Evolutionary conservation across 2,888 invertebrate genomes (phyloP), one percentile per base, ranked within the genome.

Genomic region (Monochamus alternatus): DNA sequence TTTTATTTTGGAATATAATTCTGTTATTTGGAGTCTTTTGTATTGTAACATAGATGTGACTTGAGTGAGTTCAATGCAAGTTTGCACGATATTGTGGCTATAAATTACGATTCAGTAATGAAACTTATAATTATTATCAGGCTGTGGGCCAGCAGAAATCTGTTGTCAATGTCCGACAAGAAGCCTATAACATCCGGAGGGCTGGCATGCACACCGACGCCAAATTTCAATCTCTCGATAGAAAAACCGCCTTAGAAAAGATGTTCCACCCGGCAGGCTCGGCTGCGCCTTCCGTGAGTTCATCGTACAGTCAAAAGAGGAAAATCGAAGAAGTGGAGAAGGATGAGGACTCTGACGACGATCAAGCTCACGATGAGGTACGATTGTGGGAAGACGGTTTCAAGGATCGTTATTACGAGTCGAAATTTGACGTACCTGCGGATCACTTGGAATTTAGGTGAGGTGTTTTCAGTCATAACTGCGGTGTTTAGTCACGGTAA

Each of bases 341-440:
- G 3, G 87, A 88, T 2, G 80, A 81, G 14, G 89, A 89, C 1
- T 90, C 90, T 0, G 94, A 94, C 0, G 95, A 96, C 69, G 94
- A 94, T 58, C 95, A 96, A 82, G 92, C 93, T 5, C 93, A 95
- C 81, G 97, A 98, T 88, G 96, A 97, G 90, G 97, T 98, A 66
- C 92, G 97, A 14, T 90, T 97, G 5, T 97, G 97, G 96, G 98
- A 99, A 89, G 95, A 95, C 83, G 99, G 99, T 0, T 99, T 98
- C 91, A 99, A 99, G 89, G 97, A 98, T 88, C 92, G 99, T 52
- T 99, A 99, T 90, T 99, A 99, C 87, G 96, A 97, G 89, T 96
- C 96, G 70, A 97, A 97, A 90, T 97, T 97, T 87, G 96, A 96
- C 85, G 95, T 97, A 10, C 89, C 91, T 5, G 81, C 92, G 0